These are phyloP conservation scores for Sigmodon hispidus DNA, from an alignment of 2,113 vertebrate species.

Conservation along the genomic window DNA sequence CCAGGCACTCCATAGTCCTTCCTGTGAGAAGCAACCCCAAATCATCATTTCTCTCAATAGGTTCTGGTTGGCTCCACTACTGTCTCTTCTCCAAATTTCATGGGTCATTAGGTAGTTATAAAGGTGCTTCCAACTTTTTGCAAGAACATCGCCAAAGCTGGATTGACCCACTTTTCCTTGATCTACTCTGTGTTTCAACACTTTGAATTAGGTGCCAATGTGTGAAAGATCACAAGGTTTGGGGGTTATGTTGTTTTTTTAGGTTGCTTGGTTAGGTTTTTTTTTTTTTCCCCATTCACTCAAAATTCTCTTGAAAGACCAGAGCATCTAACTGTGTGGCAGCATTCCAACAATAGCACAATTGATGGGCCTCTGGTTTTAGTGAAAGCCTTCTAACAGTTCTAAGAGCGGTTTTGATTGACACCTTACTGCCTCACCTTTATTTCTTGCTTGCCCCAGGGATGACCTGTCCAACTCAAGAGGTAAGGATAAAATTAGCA, in stretches of 20 bases:
- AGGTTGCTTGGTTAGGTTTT: not conserved
- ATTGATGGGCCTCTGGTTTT: not conserved
- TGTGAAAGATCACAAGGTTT: not conserved
- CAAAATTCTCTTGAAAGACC: not conserved
- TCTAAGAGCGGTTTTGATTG: not conserved
- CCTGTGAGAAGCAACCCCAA: not conserved
- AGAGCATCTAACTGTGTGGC: not conserved
- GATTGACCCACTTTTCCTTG: not conserved
- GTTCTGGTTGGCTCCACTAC: not conserved
- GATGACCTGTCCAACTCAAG: not conserved
- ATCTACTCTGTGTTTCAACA: not conserved
- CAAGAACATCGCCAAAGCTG: not conserved
- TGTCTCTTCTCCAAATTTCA: not conserved
- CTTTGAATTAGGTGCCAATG: not conserved
- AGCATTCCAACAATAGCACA: not conserved
- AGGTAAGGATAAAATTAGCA: not conserved
- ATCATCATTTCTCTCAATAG: not conserved
- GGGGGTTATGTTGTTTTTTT: not conserved
- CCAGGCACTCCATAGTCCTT: not conserved
- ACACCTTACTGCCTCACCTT: not conserved
- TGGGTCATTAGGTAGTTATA: not conserved
- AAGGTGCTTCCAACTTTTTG: not conserved
- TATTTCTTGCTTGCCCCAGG: not conserved
- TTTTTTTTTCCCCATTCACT: not conserved
- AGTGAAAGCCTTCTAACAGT: not conserved